Evolutionary conservation across 2,113 vertebrate species (phyloP).

Genomic region (Anarrhichthys ocellatus): DNA sequence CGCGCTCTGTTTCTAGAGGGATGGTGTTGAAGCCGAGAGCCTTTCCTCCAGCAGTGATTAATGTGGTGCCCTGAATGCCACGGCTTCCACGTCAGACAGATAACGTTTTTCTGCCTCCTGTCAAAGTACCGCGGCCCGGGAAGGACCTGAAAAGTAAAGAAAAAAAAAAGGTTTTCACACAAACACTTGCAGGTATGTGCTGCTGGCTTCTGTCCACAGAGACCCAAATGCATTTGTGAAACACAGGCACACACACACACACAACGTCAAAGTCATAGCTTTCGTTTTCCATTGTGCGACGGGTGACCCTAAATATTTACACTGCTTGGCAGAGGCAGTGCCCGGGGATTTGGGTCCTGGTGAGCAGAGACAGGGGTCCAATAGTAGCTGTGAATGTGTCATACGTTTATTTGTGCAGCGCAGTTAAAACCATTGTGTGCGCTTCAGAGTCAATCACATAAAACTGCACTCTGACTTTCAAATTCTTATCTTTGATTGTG

Average conservation of each 20-base stretch:
- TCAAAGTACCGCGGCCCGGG: constrained; percentile 30
- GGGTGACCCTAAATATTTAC: constrained; percentile 82
- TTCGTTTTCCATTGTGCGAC: constrained; percentile 74
- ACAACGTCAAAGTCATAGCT: constrained; percentile 52
- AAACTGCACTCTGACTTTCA: background rate
- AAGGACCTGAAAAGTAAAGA: constrained; percentile 2
- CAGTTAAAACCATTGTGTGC: constrained; percentile 24
- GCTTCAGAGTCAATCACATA: constrained; percentile 20
- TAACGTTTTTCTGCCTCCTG: constrained; percentile 64
- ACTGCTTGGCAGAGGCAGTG: constrained; percentile 67
- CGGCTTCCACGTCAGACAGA: constrained; percentile 59
- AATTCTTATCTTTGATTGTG: constrained; percentile 12
- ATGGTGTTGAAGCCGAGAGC: constrained; percentile 55
- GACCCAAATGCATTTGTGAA: background rate
- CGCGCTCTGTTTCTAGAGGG: constrained; percentile 37
- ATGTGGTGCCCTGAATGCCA: constrained; percentile 63
- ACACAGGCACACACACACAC: background rate
- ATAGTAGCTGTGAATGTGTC: constrained; percentile 39
- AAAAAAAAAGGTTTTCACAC: constrained; percentile 28
- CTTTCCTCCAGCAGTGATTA: constrained; percentile 59
- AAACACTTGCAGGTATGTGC: constrained; percentile 53
- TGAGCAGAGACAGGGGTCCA: constrained; percentile 29
- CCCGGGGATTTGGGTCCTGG: constrained; percentile 44
- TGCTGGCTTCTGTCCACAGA: constrained; percentile 48
- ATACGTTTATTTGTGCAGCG: constrained; percentile 31